Conservation (phyloP, 2,888 invertebrate genomes). For the Acronicta psi region DNA sequence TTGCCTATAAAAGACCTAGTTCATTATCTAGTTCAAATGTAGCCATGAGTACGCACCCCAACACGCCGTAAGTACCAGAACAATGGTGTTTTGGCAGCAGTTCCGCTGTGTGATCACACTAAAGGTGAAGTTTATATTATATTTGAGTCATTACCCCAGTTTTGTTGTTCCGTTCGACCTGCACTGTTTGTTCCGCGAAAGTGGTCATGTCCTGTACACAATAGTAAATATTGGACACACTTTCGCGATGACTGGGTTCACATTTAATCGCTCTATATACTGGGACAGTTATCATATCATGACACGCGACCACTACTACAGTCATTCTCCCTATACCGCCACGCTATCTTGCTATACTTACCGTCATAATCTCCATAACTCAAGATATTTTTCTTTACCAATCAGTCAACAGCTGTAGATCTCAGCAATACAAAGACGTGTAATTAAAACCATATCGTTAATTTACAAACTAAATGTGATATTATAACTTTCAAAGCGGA, state of each 20-base stretch:
- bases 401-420: no score
- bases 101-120: conserved; percentile 13
- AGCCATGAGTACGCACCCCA: conserved; percentile 1
- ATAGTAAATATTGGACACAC: conserved; percentile 19
- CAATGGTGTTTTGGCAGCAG: conserved; percentile 43
- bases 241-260: conserved; percentile 16
- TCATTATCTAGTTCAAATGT: background rate
- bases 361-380: no score
- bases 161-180: conserved; percentile 34
- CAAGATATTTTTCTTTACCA: no score
- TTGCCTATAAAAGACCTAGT: no score
- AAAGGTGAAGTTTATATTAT: conserved; percentile 1
- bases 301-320: background rate
- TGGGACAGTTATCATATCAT: background rate
- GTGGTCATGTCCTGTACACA: conserved; percentile 18
- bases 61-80: conserved; percentile 11
- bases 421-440: no score
- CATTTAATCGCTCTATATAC: background rate
- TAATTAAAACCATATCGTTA: no score
- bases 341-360: background rate
- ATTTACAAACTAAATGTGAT: no score
- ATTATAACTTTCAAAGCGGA: background rate
- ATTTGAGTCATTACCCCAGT: conserved; percentile 27
- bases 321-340: background rate
- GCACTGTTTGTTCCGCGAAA: conserved; percentile 27